Conservation (phyloP, 92 coral and sea anemone species). For the Meandrina meandrites region DNA sequence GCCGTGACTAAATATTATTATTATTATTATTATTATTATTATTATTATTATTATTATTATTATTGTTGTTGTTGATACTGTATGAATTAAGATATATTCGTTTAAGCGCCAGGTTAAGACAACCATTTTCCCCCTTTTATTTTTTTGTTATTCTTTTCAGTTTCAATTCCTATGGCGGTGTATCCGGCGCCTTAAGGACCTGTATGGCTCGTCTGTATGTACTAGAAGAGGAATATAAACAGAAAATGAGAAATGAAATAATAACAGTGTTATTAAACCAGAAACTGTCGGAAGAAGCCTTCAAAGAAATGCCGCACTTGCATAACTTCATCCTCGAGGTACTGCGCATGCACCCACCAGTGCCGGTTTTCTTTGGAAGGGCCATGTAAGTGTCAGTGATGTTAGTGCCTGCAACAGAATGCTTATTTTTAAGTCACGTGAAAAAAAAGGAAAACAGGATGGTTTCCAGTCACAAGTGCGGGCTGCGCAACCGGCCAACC, state of each 20-base stretch:
- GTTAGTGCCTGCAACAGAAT: neutral
- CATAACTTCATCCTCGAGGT: slow-evolving; percentile 69
- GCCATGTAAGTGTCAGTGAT: slow-evolving; percentile 66
- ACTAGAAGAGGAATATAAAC: slow-evolving; percentile 51
- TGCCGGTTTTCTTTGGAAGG: slow-evolving; percentile 81
- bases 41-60: too few relatives aligned
- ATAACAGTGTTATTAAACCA: slow-evolving; percentile 50
- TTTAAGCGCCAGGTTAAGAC: neutral
- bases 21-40: too few relatives aligned
- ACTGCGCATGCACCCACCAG: slow-evolving; percentile 78
- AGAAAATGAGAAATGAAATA: slow-evolving; percentile 63
- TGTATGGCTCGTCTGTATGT: slow-evolving; percentile 70
- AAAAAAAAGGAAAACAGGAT: neutral
- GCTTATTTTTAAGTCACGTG: neutral
- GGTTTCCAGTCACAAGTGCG: neutral
- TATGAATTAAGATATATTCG: too few relatives aligned
- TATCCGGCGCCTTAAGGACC: slow-evolving; percentile 63
- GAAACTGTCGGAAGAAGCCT: slow-evolving; percentile 50
- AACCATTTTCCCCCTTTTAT: too few relatives aligned
- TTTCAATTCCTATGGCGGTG: slow-evolving; percentile 83
- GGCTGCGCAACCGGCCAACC: neutral
- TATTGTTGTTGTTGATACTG: too few relatives aligned
- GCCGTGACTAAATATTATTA: too few relatives aligned
- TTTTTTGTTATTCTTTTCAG: slow-evolving; percentile 35
- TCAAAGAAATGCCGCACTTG: slow-evolving; percentile 65